A percentile compares a stretch with the other conserved stretches of the same genome.
Conservation (phyloP, 1,140 invertebrate species). For the Cardiocondyla obscurior region DNA sequence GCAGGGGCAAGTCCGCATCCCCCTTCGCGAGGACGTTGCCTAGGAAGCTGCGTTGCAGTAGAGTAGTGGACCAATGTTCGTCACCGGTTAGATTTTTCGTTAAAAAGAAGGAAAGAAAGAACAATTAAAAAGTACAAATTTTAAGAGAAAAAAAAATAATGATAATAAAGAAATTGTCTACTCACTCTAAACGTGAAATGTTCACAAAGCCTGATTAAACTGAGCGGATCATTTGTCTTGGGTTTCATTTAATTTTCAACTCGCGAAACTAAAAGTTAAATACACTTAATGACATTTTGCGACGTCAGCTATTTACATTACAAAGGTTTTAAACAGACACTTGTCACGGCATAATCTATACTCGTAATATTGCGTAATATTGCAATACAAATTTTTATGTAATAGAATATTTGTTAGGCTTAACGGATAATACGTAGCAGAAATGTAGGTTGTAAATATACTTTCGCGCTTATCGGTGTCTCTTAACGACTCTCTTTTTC, state of each 20-base stretch:
- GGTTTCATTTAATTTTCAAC: neutral
- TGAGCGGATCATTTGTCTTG: neutral
- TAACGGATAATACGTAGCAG: neutral
- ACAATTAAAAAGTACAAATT: neutral
- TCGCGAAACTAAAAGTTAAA: neutral
- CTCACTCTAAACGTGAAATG: neutral
- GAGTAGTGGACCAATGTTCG: neutral
- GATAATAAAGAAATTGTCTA: neutral
- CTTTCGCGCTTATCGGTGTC: neutral
- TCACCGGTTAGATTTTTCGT: neutral
- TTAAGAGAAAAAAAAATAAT: too few relatives aligned
- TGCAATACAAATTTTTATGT: neutral
- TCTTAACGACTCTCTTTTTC: neutral
- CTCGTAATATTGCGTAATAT: neutral
- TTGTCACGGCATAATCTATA: neutral
- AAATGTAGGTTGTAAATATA: neutral
- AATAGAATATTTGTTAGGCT: neutral
- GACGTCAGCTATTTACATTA: neutral
- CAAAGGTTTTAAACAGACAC: neutral
- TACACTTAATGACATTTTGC: conserved; percentile 2
- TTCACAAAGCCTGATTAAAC: neutral
- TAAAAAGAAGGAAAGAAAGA: neutral
- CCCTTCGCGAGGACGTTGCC: neutral
- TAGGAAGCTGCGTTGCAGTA: neutral
- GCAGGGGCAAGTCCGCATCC: neutral